Evolutionary conservation across 2,113 vertebrate genomes (phyloP).

Genomic region (Petrocephalus microphthalmus): DNA sequence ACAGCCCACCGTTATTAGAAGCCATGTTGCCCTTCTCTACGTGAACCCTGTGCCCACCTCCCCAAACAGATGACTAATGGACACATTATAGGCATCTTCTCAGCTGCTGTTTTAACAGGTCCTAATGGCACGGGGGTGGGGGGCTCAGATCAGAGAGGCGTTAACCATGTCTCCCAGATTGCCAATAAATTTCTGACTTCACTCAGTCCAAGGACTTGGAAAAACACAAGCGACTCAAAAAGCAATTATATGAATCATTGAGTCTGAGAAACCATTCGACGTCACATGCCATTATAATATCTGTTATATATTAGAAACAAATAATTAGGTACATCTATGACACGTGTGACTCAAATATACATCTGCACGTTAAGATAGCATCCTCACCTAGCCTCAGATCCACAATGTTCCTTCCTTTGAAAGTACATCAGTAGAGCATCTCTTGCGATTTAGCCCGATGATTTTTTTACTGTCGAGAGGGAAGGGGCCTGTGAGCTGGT

Average conservation of each 20-base stretch:
- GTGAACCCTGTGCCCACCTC: not conserved
- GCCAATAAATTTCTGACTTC: not conserved
- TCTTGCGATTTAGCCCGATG: not conserved
- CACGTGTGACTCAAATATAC: not conserved
- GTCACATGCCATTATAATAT: not conserved
- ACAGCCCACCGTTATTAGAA: constrained; percentile 34
- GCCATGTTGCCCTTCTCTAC: constrained; percentile 11
- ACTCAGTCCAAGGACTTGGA: not conserved
- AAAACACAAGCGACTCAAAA: not conserved
- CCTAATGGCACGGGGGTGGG: not conserved
- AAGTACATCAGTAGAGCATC: not conserved
- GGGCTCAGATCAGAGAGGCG: not conserved
- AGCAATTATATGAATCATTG: not conserved
- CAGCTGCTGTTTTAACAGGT: not conserved
- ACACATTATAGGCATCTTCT: not conserved
- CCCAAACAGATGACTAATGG: constrained; percentile 17
- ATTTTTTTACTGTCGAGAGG: too few species aligned
- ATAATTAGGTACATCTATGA: not conserved
- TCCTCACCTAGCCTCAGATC: not conserved
- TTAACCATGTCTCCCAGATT: not conserved
- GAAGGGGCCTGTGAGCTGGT: too few species aligned
- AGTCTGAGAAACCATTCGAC: not conserved
- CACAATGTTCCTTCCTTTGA: not conserved
- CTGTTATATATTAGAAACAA: not conserved
- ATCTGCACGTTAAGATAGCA: not conserved